Evolutionary conservation across 2,113 vertebrate species (phyloP), one percentile per base, ranked within the genome.

Genomic region (Labrus mixtus): DNA sequence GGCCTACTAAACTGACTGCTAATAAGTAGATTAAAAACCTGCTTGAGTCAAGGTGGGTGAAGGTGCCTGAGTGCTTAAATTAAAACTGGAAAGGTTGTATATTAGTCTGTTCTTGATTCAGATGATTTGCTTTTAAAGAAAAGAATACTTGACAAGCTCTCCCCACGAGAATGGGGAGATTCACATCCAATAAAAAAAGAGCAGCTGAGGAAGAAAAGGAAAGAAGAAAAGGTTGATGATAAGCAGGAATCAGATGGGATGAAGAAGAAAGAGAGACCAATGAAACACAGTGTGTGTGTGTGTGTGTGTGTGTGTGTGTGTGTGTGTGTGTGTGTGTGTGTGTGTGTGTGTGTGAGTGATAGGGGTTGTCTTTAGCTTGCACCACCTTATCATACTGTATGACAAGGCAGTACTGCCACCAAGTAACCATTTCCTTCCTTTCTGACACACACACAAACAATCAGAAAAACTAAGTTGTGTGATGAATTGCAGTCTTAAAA

Each of bases 61-160:
- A 68, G 37, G 55, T 25, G 56, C 53, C 48, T 13, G 11, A 60
- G 66, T 41, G 58, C 45, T 62, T 33, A 43, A 58, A 83, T 58
- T 43, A 61, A 15, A 15, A 3, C n/a, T 23, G 11, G 51, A 73
- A 68, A 63, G 66, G 33, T 55, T 36, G 3, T 20, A 51, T 69
- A 64, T 73, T 48, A 45, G 15, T 25, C 39, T 64, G 37, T 15
- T 37, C 45, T 53, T 53, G 45, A n/a, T 76, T 67, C 39, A 76
- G 46, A 58, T 0, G 17, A 17, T 22, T 45, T 25, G 29, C 48
- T 59, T 41, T 71, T 54, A 4, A 10, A 72, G 46, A 72, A 84
- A 73, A 75, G 82, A 86, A 86, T 16, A 80, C 68, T 74, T 71
- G 75, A 86, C 72, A 79, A 78, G 79, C 69, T 83, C 69, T 77